Conservation (phyloP, 1,140 invertebrate species). For the Zaprionus davidi region DNA sequence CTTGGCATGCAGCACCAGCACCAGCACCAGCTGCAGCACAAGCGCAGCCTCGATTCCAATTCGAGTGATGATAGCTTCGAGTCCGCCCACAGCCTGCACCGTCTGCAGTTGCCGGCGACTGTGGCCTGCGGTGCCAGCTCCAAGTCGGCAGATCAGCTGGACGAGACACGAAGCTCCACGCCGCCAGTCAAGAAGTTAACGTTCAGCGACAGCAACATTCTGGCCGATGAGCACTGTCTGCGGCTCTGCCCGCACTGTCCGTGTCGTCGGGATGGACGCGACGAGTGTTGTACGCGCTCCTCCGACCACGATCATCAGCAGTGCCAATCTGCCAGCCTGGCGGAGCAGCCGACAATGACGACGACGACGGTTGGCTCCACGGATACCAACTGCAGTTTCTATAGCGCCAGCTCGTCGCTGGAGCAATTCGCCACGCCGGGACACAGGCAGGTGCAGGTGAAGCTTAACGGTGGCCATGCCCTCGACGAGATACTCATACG, state of each 20-base stretch:
- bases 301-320: conserved; percentile 48
- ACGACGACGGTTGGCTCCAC: conserved; percentile 50
- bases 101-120: conserved; percentile 50
- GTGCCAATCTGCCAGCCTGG: conserved; percentile 22
- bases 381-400: conserved; percentile 78
- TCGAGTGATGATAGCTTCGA: conserved; percentile 82
- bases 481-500: conserved; percentile 64
- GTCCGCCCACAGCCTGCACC: conserved; percentile 74
- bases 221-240: conserved; percentile 67
- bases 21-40: conserved; percentile 8
- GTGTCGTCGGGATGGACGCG: conserved; percentile 52
- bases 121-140: conserved; percentile 54
- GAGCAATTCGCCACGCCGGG: conserved; percentile 66
- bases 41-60: conserved; percentile 61
- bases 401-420: conserved; percentile 75
- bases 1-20: conserved; percentile 1
- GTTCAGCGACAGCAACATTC: conserved; percentile 80
- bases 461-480: conserved; percentile 44
- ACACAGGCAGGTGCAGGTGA: conserved; percentile 6
- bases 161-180: conserved; percentile 33
- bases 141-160: conserved; percentile 80
- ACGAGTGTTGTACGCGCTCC: conserved; percentile 52
- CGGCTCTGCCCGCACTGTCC: conserved; percentile 69
- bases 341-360: not conserved
- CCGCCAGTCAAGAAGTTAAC: conserved; percentile 67